These are phyloP conservation scores for Ophioninae sp. DNA, from an alignment of 2,888 invertebrate species.

Conservation along the genomic window DNA sequence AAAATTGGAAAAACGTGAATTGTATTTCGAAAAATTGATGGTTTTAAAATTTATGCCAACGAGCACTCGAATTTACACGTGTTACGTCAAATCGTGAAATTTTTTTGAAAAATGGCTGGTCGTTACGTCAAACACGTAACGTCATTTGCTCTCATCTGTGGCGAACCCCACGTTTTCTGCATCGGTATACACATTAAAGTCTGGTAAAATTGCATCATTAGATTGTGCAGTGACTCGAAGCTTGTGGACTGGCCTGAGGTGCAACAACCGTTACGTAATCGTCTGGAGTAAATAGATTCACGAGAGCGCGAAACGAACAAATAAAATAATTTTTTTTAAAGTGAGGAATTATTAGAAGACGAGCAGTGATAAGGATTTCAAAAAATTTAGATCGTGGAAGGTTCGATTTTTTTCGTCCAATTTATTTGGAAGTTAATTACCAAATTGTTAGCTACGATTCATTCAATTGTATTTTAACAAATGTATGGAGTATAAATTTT, in stretches of 20 bases:
- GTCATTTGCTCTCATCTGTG: conserved; percentile 40
- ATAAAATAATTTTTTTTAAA: conserved; percentile 7
- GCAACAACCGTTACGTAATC: conserved; percentile 59
- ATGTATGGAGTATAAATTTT: too few relatives aligned
- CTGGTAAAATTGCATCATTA: conserved; percentile 52
- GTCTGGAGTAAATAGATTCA: conserved; percentile 22
- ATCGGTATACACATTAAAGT: conserved; percentile 22
- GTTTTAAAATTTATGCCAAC: too few relatives aligned
- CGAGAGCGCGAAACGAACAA: conserved; percentile 39
- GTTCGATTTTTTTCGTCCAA: too few relatives aligned
- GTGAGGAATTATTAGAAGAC: conserved; percentile 3
- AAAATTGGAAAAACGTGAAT: not conserved
- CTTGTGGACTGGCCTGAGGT: conserved; percentile 36
- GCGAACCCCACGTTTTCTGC: not conserved
- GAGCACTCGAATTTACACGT: not conserved
- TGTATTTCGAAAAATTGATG: not conserved
- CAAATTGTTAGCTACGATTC: too few relatives aligned
- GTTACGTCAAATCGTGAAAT: conserved; percentile 28
- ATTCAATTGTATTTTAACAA: too few relatives aligned
- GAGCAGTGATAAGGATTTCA: not conserved
- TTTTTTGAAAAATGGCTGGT: conserved; percentile 4
- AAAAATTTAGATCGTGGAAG: too few relatives aligned
- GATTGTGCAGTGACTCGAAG: conserved; percentile 56
- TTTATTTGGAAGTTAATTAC: too few relatives aligned
- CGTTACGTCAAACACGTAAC: conserved; percentile 63